Base-by-base conservation (phyloP, 2,113 vertebrate genomes). In the Phrynocephalus versicolor region DNA sequence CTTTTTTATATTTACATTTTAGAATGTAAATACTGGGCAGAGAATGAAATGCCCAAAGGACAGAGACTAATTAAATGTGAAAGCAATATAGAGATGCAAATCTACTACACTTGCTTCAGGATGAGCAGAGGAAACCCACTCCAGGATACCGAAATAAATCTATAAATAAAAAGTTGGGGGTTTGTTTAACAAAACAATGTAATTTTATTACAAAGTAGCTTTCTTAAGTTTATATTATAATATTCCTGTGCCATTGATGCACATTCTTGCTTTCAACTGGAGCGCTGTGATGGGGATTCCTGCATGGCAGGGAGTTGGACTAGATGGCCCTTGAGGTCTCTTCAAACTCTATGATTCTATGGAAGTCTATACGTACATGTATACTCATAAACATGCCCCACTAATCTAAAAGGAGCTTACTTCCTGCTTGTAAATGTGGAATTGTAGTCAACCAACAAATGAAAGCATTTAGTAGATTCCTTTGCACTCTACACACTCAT, bases 1-100 rank as follows among this genome's bases (percentile, higher is more conserved):
- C 33, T 82, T 73, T 82, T 82, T 82, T 37, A 16, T n/a, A 39
- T 60, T 23, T 41, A 62, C 18, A n/a, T 73, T 83, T 62, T 73
- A 23, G 58, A 62, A 83, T 64, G 58, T n/a, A 83, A 64, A 62
- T 62, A n/a, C 35, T 37, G 8, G 25, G 15, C 27, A 83, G 35
- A 64, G 70, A 5, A 83, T 62, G 18, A 41, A 60, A 74, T 41
- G 10, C 37, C 58, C 18, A 45, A 45, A n/a, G 37, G 19, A 62
- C 75, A 39, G 21, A 39, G 33, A 35, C 19, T 25, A 60, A 78
- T 79, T 79, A 62, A 73, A 74, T n/a, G 18, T n/a, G 72, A 33
- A 74, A 30, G 58, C 57, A n/a, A n/a, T n/a, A n/a, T n/a, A 27
- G 19, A 83, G 45, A 83, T 35, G 10, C 57, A 83, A 74, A 74